Percentiles rank a stretch among this genome's conserved stretches.
Conservation (phyloP, 1,140 invertebrate species). For the Pseudoatta argentina region DNA sequence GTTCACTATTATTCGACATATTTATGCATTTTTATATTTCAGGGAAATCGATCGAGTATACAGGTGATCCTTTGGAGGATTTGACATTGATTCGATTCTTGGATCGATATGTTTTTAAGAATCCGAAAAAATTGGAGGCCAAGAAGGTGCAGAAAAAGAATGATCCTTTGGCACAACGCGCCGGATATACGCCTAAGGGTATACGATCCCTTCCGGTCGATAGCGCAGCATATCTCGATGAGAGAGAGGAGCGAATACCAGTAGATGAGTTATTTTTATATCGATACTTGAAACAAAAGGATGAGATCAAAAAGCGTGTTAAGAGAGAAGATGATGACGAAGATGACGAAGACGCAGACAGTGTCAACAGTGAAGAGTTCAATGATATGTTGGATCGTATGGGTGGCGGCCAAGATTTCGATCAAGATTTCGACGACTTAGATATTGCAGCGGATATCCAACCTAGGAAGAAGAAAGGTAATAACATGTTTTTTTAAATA, state of each 20-base stretch:
- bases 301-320: constrained; percentile 70
- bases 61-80: constrained; percentile 97
- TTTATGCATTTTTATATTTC: constrained; percentile 71
- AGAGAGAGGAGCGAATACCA: constrained; percentile 90
- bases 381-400: constrained; percentile 92
- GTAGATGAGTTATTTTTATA: constrained; percentile 94
- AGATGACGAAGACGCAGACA: constrained; percentile 90
- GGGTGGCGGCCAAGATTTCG: constrained; percentile 87
- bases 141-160: constrained; percentile 78
- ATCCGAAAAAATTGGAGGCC: constrained; percentile 93
- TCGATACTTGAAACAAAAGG: constrained; percentile 86
- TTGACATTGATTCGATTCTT: constrained; percentile 96
- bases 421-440: constrained; percentile 88
- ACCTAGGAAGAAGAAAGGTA: constrained; percentile 81
- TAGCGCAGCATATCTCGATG: constrained; percentile 90
- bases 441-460: constrained; percentile 86
- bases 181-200: constrained; percentile 89
- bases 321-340: constrained; percentile 86
- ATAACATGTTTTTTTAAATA: constrained; percentile 63
- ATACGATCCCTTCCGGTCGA: constrained; percentile 89
- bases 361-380: constrained; percentile 96
- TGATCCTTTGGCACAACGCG: constrained; percentile 83
- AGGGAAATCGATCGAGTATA: constrained; percentile 92
- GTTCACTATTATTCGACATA: not conserved
- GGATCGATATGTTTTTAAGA: constrained; percentile 98